A percentile compares a stretch with the other conserved stretches of the same genome.
Evolutionary conservation across 2,888 invertebrate genomes (phyloP).

Genomic region (Phyto melanocephala): DNA sequence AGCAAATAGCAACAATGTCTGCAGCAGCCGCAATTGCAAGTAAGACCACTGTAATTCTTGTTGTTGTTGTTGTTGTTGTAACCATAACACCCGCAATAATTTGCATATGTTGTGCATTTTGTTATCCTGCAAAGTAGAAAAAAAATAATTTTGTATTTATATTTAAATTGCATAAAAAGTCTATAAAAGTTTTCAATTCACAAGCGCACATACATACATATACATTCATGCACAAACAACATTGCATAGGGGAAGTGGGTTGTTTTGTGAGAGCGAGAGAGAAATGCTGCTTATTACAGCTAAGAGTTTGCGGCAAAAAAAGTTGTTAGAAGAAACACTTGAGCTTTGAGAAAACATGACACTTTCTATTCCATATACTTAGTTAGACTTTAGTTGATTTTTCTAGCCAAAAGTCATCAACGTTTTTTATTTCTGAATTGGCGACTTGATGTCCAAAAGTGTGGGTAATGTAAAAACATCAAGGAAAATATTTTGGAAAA

Average conservation of each 20-base stretch:
- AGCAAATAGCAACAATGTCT: slow-evolving; percentile 26
- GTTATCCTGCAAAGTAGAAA: slow-evolving; percentile 43
- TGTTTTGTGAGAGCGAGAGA: background rate
- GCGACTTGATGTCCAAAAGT: slow-evolving; percentile 60
- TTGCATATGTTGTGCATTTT: slow-evolving; percentile 60
- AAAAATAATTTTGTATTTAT: slow-evolving; percentile 12
- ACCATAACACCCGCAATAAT: slow-evolving; percentile 63
- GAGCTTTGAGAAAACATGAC: slow-evolving; percentile 52
- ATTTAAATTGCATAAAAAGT: slow-evolving; percentile 25
- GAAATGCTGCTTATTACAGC: slow-evolving; percentile 48
- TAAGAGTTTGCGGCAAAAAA: slow-evolving; percentile 46
- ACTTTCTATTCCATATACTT: slow-evolving; percentile 55
- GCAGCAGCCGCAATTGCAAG: slow-evolving; percentile 29
- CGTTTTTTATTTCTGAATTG: slow-evolving; percentile 40
- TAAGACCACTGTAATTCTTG: slow-evolving; percentile 2
- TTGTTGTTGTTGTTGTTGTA: background rate
- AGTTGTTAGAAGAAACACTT: slow-evolving; percentile 36
- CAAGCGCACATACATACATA: background rate
- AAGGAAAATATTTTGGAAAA: background rate
- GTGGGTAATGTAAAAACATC: slow-evolving; percentile 48
- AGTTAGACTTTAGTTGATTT: slow-evolving; percentile 11
- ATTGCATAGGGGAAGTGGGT: slow-evolving; percentile 53
- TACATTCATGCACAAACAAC: background rate
- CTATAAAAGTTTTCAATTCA: slow-evolving; percentile 27
- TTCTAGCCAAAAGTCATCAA: slow-evolving; percentile 16